Evolutionary conservation across 2,888 invertebrate genomes (phyloP).

Genomic region (Chromoteleia sp.): DNA sequence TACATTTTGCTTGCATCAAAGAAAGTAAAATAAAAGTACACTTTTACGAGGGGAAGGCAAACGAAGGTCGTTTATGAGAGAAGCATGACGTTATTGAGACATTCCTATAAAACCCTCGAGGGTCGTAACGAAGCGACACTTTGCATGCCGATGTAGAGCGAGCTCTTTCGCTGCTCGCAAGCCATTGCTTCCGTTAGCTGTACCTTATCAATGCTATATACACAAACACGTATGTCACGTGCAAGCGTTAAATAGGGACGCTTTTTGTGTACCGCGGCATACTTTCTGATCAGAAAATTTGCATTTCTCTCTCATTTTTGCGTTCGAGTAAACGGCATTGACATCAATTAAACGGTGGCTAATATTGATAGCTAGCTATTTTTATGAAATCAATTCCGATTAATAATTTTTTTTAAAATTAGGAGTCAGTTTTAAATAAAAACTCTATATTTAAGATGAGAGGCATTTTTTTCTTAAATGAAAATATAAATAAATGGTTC

Average conservation of each 20-base stretch:
- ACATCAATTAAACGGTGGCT: constrained; percentile 16
- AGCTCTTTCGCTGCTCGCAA: constrained; percentile 74
- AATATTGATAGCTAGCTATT: background rate
- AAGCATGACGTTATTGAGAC: constrained; percentile 66
- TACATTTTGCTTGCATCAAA: constrained; percentile 59
- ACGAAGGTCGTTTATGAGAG: constrained; percentile 67
- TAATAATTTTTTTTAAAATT: too few species aligned
- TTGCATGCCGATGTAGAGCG: constrained; percentile 77
- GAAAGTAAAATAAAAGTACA: constrained; percentile 62
- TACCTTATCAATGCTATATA: constrained; percentile 77
- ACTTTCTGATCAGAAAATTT: constrained; percentile 34
- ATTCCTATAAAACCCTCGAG: constrained; percentile 68
- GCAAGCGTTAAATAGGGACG: constrained; percentile 21
- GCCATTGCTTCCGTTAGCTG: constrained; percentile 79
- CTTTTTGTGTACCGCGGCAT: constrained; percentile 19
- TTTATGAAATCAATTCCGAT: background rate
- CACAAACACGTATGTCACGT: constrained; percentile 52
- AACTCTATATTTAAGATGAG: too few species aligned
- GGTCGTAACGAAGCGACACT: constrained; percentile 73
- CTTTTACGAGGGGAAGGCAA: constrained; percentile 56
- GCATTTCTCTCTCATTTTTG: background rate
- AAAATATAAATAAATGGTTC: too few species aligned
- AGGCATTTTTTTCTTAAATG: too few species aligned
- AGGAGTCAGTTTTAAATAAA: too few species aligned
- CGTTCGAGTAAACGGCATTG: background rate